Evolutionary conservation across 2,797 vertebrate species (phyloP).

Genomic region (Nannoperca australis): DNA sequence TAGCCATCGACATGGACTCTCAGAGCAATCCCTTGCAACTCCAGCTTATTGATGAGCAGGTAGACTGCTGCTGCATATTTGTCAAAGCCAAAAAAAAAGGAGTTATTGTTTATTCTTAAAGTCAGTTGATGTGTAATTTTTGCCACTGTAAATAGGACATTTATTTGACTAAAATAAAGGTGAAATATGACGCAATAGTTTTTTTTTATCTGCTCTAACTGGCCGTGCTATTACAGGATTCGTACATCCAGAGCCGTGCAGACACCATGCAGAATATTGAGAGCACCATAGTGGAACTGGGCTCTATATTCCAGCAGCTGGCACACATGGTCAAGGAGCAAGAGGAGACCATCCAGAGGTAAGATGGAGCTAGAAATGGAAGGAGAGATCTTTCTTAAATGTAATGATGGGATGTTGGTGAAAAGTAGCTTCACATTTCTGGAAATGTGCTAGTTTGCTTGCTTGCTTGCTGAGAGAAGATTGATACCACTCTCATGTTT

Average conservation of each 20-base stretch:
- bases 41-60: conserved; percentile 95
- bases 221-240: conserved; percentile 83
- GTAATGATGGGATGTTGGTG: neutral
- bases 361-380: conserved; percentile 8
- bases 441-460: neutral
- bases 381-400: neutral
- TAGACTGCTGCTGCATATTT: conserved; percentile 54
- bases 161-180: neutral
- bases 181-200: neutral
- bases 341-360: conserved; percentile 95
- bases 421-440: neutral
- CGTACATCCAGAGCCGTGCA: conserved; percentile 94
- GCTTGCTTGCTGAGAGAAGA: neutral
- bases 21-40: conserved; percentile 90
- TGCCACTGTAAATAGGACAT: neutral
- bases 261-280: conserved; percentile 98
- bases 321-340: conserved; percentile 97
- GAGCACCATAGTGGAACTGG: conserved; percentile 95
- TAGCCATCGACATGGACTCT: conserved; percentile 92
- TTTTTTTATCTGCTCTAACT: neutral
- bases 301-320: conserved; percentile 96
- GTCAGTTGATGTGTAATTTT: neutral
- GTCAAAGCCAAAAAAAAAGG: neutral
- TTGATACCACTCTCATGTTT: neutral
- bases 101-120: neutral